Conservation (phyloP, 2,888 invertebrate species). For the Uloborus plumipes region DNA sequence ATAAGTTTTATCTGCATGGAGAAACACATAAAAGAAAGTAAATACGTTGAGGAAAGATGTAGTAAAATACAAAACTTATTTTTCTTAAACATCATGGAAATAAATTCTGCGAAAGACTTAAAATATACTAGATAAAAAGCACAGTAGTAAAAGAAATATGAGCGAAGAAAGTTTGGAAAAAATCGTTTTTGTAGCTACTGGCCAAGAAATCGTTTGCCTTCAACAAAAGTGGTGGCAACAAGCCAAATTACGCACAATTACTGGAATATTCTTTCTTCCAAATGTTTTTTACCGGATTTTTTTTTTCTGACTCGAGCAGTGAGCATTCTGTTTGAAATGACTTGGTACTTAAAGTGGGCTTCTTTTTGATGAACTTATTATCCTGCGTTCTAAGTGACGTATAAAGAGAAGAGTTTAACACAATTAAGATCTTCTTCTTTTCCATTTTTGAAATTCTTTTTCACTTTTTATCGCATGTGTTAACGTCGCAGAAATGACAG, state of each 20-base stretch:
- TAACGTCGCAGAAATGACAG: conserved; percentile 41
- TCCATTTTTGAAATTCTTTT: conserved; percentile 13
- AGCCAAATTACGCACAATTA: conserved; percentile 60
- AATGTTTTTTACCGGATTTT: conserved; percentile 28
- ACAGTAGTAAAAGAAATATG: conserved; percentile 10
- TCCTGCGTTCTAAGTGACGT: conserved; percentile 46
- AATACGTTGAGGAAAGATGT: conserved; percentile 26
- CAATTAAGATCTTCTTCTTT: conserved; percentile 52
- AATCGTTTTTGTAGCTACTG: conserved; percentile 46
- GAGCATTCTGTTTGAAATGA: too few species aligned
- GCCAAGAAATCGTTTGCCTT: conserved; percentile 45
- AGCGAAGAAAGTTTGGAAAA: conserved; percentile 34
- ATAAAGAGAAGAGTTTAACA: conserved; percentile 54
- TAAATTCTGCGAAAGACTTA: conserved; percentile 31
- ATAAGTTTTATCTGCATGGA: too few species aligned
- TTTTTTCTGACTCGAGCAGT: not conserved
- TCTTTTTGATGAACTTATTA: conserved; percentile 57
- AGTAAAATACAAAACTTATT: conserved; percentile 53
- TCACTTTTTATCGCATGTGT: conserved; percentile 33
- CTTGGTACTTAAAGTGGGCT: conserved; percentile 41
- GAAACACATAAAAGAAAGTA: conserved; percentile 7
- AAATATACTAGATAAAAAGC: conserved; percentile 1
- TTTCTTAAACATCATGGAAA: conserved; percentile 30
- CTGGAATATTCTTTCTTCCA: conserved; percentile 30
- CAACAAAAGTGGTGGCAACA: conserved; percentile 51